A percentile compares a stretch with the other conserved stretches of the same genome.
phyloP scores from a whole-genome alignment of 2,797 vertebrate species.

The Leuciscus waleckii region DNA sequence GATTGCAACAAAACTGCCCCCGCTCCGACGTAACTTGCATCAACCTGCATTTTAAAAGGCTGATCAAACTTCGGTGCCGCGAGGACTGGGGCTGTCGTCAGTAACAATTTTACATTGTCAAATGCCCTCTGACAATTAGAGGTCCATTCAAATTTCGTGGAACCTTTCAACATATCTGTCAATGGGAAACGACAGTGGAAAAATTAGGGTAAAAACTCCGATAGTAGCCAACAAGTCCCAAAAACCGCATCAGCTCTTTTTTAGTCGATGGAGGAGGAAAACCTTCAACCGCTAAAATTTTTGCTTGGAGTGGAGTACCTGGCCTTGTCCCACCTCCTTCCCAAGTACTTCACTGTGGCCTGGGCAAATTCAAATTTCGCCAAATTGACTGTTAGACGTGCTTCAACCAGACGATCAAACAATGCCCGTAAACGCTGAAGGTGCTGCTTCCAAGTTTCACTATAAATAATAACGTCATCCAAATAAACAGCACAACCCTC shows the following conservation, averaged over 20 bases:
- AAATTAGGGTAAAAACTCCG: background rate
- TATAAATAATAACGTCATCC: no score
- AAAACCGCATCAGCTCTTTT: background rate
- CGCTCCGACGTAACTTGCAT: background rate
- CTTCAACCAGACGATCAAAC: background rate
- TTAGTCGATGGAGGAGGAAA: background rate
- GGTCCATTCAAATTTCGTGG: background rate
- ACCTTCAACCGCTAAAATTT: background rate
- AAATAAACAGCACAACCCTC: no score
- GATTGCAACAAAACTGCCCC: background rate
- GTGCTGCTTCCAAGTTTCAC: no score
- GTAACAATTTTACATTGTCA: background rate
- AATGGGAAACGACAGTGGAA: background rate
- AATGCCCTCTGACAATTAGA: background rate
- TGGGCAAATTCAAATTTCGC: background rate
- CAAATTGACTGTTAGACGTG: background rate
- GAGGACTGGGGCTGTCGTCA: background rate
- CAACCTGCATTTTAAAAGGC: background rate
- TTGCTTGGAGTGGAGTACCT: background rate
- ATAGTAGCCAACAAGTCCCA: background rate
- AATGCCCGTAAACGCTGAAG: no score
- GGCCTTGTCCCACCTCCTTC: background rate
- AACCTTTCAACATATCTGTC: background rate
- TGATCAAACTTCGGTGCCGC: background rate
- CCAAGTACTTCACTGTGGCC: background rate